A percentile compares a stretch with the other conserved stretches of the same genome.
Conservation (phyloP, 2,888 invertebrate genomes). For the Diogma glabrata region DNA sequence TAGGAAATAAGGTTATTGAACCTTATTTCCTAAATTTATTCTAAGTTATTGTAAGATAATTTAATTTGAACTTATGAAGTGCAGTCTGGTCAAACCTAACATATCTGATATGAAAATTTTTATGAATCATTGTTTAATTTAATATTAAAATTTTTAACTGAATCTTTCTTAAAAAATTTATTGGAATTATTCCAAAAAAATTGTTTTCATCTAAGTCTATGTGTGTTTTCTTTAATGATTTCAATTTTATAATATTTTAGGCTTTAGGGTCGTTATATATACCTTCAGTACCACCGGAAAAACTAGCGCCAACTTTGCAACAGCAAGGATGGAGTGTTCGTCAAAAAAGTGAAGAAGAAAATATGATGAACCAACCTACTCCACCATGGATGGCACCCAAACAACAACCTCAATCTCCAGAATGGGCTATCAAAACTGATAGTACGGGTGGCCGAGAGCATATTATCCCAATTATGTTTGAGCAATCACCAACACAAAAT, state of each 20-base stretch:
- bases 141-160: too few relatives aligned
- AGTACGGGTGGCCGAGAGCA: constrained; percentile 25
- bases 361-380: constrained; percentile 16
- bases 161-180: too few relatives aligned
- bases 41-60: too few relatives aligned
- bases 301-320: constrained; percentile 23
- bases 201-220: too few relatives aligned
- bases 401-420: constrained; percentile 27
- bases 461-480: constrained; percentile 35
- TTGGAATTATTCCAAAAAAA: too few relatives aligned
- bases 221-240: too few relatives aligned
- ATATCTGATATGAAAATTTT: too few relatives aligned
- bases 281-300: constrained; percentile 39
- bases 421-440: constrained; percentile 26
- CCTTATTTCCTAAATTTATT: too few relatives aligned
- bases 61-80: too few relatives aligned
- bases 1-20: too few relatives aligned
- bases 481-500: constrained; percentile 23
- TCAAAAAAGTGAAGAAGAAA: constrained; percentile 14
- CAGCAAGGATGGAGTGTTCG: constrained; percentile 20
- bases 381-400: constrained; percentile 21
- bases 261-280: constrained; percentile 43
- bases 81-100: too few relatives aligned
- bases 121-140: too few relatives aligned
- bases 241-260: constrained; percentile 11